Evolutionary conservation across 2,797 vertebrate species (phyloP), one percentile per base, ranked within the genome.

Genomic region (Toxotes lorentzi): DNA sequence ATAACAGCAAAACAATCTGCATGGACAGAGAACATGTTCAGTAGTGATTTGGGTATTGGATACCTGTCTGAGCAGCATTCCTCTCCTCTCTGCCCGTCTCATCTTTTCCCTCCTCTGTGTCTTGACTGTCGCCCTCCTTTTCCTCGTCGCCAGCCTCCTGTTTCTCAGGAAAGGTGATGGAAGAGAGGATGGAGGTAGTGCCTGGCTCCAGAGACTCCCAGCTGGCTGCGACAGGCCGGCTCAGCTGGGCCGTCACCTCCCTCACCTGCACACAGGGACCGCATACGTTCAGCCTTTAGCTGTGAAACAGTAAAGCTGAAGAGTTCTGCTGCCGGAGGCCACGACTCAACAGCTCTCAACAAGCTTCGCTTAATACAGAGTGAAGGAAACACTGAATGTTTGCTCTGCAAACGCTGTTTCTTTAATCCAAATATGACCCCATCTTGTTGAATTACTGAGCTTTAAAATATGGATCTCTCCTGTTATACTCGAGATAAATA

Each of bases 261-360:
- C 93, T 95, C 24, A 98, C 85, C 85, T 97, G 91, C 0, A 76
- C 71, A 81, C 40, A 85, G 12, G 1, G 5, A 50, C 14, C 21
- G 53, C 8, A 79, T 2, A 41, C 12, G n/a, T 24, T 59, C 8
- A 7, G 11, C 41, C 4, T 21, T 53, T 0, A 4, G n/a, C 64
- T 30, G 24, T 38, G 32, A 12, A 43, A 48, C 21, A 38, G 8
- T 38, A 38, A 9, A 9, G 35, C 6, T 38, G 35, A 38, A 38
- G n/a, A n/a, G n/a, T n/a, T n/a, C n/a, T n/a, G n/a, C n/a, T n/a
- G n/a, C n/a, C 27, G 27, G 27, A 30, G 27, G 27, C 27, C 27
- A 30, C 27, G 27, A 4, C 27, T 30, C 27, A 30, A n/a, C 47
- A 4, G 2, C 47, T 21, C 21, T 23, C 47, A 50, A 23, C 47